Evolutionary conservation across 2,113 vertebrate species (phyloP), one percentile per base, ranked within the genome.

Genomic region (Archilochus colubris): DNA sequence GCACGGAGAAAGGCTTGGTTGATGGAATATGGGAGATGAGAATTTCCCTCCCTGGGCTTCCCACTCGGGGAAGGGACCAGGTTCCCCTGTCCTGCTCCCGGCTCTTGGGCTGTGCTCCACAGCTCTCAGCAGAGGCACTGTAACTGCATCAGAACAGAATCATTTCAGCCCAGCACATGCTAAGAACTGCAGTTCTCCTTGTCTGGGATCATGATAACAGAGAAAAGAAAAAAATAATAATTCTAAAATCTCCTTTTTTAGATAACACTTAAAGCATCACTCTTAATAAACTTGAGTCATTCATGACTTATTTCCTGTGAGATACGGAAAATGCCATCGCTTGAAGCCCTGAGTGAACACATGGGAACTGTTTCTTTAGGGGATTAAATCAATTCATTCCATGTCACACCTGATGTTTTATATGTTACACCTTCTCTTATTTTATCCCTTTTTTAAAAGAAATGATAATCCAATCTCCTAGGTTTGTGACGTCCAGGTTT

Each of bases 241-340:
- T 53, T 69, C 36, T 48, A 90, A 91, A 93, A 88, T 84, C 79
- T 69, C 62, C 19, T 0, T 72, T 86, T 78, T 61, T 61, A 86
- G 88, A 78, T 91, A 86, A 57, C 0, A 0, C 57, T 77, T 70
- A n/a, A 70, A 70, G 55, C 55, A 83, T 68, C 1, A 3, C 48
- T 86, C 44, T 55, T 22, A 13, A 38, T 61, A 66, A 84, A 87
- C 38, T 85, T 94, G 70, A 91, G 80, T 91, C 86, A 86, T 81
- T 64, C 0, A 15, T 40, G 69, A 84, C 33, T 92, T 81, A 69
- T 84, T 94, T 95, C 94, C 91, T 88, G 70, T 61, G 69, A 86
- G 78, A 86, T 89, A 88, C 73, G 79, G 67, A 88, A 83, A 81
- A 81, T 79, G 69, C 76, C 59, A 24, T 51, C 0, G 18, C 51